These are phyloP conservation scores for Microtus richardsoni DNA, from an alignment of 2,113 vertebrate genomes.

Conservation along the genomic window DNA sequence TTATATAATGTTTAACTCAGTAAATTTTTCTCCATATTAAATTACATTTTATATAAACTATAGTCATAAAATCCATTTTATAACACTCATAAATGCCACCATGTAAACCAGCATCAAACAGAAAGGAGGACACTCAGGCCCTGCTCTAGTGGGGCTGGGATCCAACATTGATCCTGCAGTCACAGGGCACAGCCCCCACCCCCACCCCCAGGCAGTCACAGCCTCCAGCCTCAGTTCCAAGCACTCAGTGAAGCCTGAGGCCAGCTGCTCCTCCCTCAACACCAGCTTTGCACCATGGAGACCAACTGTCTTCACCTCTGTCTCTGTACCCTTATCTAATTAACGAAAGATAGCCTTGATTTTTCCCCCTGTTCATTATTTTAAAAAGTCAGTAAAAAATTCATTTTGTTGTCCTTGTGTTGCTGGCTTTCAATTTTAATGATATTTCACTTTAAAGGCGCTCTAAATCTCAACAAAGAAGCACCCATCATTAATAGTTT, in stretches of 20 bases:
- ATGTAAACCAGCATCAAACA: not conserved
- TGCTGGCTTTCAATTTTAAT: slow-evolving; percentile 41
- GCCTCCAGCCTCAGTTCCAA: not conserved
- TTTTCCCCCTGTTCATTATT: slow-evolving; percentile 42
- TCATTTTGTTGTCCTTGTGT: slow-evolving; percentile 26
- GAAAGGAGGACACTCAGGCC: not conserved
- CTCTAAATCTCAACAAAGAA: slow-evolving; percentile 59
- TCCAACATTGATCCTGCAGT: not conserved
- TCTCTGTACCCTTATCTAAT: slow-evolving; percentile 22
- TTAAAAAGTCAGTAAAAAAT: slow-evolving; percentile 49
- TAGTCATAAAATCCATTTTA: slow-evolving; percentile 56
- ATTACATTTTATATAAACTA: slow-evolving; percentile 66
- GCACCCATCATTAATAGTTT: slow-evolving; percentile 32
- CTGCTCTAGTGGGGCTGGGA: not conserved
- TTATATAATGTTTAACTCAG: slow-evolving; percentile 60
- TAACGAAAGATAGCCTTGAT: not conserved
- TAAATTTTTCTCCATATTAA: slow-evolving; percentile 67
- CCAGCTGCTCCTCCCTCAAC: no score
- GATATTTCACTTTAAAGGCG: slow-evolving; percentile 21
- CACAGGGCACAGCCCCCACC: not conserved
- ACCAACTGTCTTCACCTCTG: not conserved
- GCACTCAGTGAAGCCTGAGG: not conserved
- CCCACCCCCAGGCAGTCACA: not conserved
- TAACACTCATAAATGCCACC: slow-evolving; percentile 41
- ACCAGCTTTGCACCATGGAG: not conserved